These are phyloP conservation scores for Diarsia rubi DNA, from an alignment of 2,888 invertebrate species.

Conservation along the genomic window DNA sequence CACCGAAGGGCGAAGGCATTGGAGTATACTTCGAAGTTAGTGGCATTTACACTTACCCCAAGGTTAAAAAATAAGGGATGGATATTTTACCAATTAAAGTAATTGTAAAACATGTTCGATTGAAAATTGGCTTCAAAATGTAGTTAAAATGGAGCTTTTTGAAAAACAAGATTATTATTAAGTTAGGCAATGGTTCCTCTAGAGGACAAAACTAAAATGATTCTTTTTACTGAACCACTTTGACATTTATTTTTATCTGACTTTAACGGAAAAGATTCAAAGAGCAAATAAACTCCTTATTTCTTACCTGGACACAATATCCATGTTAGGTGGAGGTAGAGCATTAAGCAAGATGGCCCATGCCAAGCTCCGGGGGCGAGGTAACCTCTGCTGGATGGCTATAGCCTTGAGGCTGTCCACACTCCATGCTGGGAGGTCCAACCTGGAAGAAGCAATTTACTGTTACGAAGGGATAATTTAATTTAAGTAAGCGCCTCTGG, in stretches of 20 bases:
- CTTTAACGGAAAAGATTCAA: not conserved
- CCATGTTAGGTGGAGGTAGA: conserved; percentile 81
- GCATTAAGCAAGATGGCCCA: conserved; percentile 86
- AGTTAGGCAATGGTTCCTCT: not conserved
- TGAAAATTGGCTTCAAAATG: no score
- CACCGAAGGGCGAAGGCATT: no score
- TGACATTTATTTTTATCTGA: not conserved
- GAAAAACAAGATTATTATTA: not conserved
- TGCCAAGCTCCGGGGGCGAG: conserved; percentile 82
- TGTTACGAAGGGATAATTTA: not conserved
- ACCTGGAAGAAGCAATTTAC: conserved; percentile 67
- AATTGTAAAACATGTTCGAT: no score
- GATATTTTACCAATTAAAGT: no score
- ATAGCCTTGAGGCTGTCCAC: conserved; percentile 77
- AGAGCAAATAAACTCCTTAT: not conserved
- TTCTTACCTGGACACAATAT: conserved; percentile 81
- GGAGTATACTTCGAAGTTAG: no score
- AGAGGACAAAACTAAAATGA: not conserved
- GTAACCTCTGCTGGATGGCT: conserved; percentile 78
- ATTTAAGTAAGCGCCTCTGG: not conserved
- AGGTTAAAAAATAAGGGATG: no score
- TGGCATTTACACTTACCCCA: no score
- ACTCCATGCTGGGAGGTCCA: conserved; percentile 83
- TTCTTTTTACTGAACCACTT: not conserved
- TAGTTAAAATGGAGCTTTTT: no score